These are phyloP conservation scores for Silvanus unidentatus DNA, from an alignment of 2,888 invertebrate species.

Conservation along the genomic window DNA sequence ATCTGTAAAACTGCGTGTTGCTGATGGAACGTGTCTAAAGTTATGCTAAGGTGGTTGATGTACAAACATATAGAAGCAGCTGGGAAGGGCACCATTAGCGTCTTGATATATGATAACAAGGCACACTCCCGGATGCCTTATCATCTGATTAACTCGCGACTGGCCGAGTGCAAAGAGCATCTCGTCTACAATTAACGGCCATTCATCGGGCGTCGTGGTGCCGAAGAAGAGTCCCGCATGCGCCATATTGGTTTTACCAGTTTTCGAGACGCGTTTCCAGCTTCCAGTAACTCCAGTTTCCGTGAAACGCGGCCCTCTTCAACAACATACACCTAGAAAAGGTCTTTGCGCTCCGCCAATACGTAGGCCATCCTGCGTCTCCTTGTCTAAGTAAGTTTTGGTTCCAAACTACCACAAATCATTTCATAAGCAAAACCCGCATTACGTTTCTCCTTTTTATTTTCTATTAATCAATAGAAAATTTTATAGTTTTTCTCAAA, in stretches of 20 bases:
- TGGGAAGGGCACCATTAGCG: conserved; percentile 13
- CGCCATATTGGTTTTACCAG: conserved; percentile 29
- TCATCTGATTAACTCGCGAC: conserved; percentile 39
- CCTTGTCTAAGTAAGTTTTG: conserved; percentile 1
- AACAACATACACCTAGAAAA: conserved; percentile 12
- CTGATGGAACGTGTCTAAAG: conserved; percentile 18
- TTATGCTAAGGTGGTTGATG: conserved; percentile 12
- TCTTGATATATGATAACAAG: conserved; percentile 30
- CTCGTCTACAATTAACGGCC: conserved; percentile 39
- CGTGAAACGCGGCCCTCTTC: conserved; percentile 30
- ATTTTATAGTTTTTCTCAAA: too few relatives aligned
- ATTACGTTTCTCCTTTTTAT: too few relatives aligned
- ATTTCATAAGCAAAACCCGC: too few relatives aligned
- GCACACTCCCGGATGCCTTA: conserved; percentile 31
- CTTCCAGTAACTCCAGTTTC: conserved; percentile 43
- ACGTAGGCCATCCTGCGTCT: conserved; percentile 4
- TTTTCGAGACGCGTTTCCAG: conserved; percentile 35
- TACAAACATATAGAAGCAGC: conserved; percentile 2
- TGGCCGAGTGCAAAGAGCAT: conserved; percentile 28
- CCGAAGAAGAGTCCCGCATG: conserved; percentile 35
- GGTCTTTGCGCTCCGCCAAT: neutral
- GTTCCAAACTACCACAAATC: too few relatives aligned
- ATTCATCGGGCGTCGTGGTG: conserved; percentile 35
- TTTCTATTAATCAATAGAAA: too few relatives aligned
- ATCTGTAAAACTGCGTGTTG: conserved; percentile 12